phyloP scores from a whole-genome alignment of 2,888 invertebrate species.

The Charanyca ferruginea region DNA sequence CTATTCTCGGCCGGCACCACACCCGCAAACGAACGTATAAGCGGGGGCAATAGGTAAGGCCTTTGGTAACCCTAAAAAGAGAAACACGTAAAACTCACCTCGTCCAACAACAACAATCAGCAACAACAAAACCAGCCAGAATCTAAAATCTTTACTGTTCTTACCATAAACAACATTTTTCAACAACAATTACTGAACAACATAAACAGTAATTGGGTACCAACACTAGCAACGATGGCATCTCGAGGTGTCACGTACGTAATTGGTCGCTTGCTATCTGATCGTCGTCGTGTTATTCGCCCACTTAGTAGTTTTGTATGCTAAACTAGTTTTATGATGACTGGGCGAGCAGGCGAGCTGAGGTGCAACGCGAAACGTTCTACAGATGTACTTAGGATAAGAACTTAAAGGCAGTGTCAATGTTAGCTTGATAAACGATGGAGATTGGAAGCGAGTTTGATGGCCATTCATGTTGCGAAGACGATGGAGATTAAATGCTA shows the following conservation, averaged over 20 bases:
- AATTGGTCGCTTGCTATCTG: constrained; percentile 84
- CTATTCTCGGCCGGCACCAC: too few relatives aligned
- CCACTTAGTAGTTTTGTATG: constrained; percentile 84
- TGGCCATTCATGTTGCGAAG: constrained; percentile 76
- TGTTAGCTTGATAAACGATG: constrained; percentile 81
- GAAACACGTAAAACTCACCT: constrained; percentile 10
- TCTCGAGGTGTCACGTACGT: constrained; percentile 89
- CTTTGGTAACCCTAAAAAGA: not conserved
- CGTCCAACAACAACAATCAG: constrained; percentile 26
- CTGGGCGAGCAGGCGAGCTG: constrained; percentile 47
- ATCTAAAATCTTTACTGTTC: constrained; percentile 62
- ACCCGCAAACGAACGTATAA: too few relatives aligned
- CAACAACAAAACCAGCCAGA: constrained; percentile 40
- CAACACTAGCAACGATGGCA: constrained; percentile 78
- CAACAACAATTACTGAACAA: constrained; percentile 65
- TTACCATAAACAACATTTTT: constrained; percentile 59
- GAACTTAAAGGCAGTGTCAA: constrained; percentile 72
- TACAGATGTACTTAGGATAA: constrained; percentile 79
- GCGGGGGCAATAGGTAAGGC: too few relatives aligned
- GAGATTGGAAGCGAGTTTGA: constrained; percentile 74
- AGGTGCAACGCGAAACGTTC: constrained; percentile 77
- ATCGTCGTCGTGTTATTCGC: constrained; percentile 78
- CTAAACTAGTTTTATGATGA: constrained; percentile 82
- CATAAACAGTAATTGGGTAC: constrained; percentile 81
- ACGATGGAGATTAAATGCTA: constrained; percentile 28